These are phyloP conservation scores for Lampropteryx suffumata DNA, from an alignment of 2,888 invertebrate species.

Conservation along the genomic window DNA sequence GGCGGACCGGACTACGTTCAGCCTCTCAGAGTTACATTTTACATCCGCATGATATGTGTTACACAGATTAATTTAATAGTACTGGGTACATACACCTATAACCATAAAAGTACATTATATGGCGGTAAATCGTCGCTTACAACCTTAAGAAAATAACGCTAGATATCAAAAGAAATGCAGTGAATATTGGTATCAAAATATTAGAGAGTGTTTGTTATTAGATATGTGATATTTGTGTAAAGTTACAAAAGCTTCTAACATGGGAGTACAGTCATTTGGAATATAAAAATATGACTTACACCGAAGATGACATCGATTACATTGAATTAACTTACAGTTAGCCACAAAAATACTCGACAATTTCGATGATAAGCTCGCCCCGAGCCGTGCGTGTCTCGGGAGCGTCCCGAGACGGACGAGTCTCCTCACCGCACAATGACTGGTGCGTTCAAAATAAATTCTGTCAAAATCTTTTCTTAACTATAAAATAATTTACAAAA, in stretches of 20 bases:
- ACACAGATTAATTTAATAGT: slow-evolving; percentile 71
- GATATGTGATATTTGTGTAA: slow-evolving; percentile 79
- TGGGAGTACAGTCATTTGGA: slow-evolving; percentile 58
- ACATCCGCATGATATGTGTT: slow-evolving; percentile 79
- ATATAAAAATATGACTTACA: slow-evolving; percentile 75
- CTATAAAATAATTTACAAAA: slow-evolving; percentile 77
- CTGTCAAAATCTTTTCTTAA: slow-evolving; percentile 58
- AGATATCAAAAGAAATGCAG: slow-evolving; percentile 75
- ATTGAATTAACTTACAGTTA: slow-evolving; percentile 50
- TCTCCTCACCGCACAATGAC: slow-evolving; percentile 50
- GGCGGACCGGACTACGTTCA: slow-evolving; percentile 61
- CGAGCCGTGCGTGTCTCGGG: slow-evolving; percentile 26
- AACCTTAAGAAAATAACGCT: slow-evolving; percentile 68
- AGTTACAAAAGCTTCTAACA: slow-evolving; percentile 64
- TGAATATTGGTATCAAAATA: slow-evolving; percentile 81
- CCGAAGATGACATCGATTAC: slow-evolving; percentile 52
- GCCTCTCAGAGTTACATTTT: slow-evolving; percentile 67
- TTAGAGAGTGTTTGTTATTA: slow-evolving; percentile 71
- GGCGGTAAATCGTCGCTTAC: slow-evolving; percentile 67
- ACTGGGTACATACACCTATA: slow-evolving; percentile 74
- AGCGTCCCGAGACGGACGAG: slow-evolving; percentile 32
- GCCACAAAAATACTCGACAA: slow-evolving; percentile 59
- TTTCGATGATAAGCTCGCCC: slow-evolving; percentile 53
- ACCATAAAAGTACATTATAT: slow-evolving; percentile 74
- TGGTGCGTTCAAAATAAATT: slow-evolving; percentile 55